phyloP scores from a whole-genome alignment of 1,140 invertebrate species.

The Lucilia sericata region DNA sequence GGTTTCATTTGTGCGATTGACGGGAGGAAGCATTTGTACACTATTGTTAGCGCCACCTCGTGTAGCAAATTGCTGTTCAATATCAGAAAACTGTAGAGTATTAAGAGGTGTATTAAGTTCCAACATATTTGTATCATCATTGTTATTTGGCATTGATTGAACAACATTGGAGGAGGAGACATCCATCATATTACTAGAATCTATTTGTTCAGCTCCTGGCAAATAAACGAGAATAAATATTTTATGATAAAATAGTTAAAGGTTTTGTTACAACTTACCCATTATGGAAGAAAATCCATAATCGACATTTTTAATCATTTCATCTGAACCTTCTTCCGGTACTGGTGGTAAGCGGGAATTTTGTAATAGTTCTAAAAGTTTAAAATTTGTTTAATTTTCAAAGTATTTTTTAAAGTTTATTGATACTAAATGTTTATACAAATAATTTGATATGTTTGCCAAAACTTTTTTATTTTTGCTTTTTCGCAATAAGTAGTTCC shows the following conservation, averaged over 20 bases:
- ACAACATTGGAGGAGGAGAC: slow-evolving; percentile 49
- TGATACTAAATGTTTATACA: too few species aligned
- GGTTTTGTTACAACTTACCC: slow-evolving; percentile 27
- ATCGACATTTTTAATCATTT: slow-evolving; percentile 65
- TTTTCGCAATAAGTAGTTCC: not conserved
- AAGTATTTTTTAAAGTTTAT: too few species aligned
- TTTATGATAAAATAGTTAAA: not conserved
- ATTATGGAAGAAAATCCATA: slow-evolving; percentile 52
- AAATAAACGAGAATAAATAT: not conserved
- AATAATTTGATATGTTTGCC: too few species aligned
- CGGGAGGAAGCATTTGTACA: slow-evolving; percentile 24
- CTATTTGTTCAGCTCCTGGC: slow-evolving; percentile 59
- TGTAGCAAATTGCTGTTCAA: slow-evolving; percentile 58
- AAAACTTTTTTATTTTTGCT: not conserved
- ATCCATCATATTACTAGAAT: slow-evolving; percentile 58
- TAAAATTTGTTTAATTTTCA: slow-evolving; percentile 6
- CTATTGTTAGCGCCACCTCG: not conserved
- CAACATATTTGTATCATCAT: slow-evolving; percentile 62
- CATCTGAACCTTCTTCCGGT: slow-evolving; percentile 69
- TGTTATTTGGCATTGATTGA: slow-evolving; percentile 33
- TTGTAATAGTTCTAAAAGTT: slow-evolving; percentile 56
- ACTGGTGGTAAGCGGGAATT: slow-evolving; percentile 70
- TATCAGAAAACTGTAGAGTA: slow-evolving; percentile 54
- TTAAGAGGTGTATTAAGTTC: slow-evolving; percentile 63
- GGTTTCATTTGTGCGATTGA: slow-evolving; percentile 21